phyloP scores from a whole-genome alignment of 2,113 vertebrate species.

The Melospiza melodia region DNA sequence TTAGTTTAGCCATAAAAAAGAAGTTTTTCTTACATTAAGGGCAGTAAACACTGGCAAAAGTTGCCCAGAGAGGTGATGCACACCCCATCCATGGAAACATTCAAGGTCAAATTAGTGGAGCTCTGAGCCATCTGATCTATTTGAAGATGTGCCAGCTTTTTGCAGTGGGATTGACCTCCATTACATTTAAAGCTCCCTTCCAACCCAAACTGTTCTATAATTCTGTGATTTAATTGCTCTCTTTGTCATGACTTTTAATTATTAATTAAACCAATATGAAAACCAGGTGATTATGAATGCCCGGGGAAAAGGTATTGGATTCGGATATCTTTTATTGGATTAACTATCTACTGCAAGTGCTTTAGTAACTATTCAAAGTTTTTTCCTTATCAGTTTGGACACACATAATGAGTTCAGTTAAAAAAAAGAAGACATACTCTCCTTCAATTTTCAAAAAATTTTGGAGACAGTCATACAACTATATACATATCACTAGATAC shows the following conservation, averaged over 20 bases:
- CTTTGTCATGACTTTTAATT: not conserved
- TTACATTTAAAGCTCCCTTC: not conserved
- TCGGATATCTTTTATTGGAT: not conserved
- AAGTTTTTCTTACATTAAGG: not conserved
- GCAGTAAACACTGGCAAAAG: not conserved
- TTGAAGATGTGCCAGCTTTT: not conserved
- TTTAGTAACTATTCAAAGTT: not conserved
- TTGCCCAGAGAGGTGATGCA: not conserved
- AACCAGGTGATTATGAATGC: not conserved
- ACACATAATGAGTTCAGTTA: not conserved
- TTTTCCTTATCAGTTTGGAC: not conserved
- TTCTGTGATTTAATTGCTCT: not conserved
- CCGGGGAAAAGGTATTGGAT: not conserved
- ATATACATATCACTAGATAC: not conserved
- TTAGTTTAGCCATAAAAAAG: not conserved
- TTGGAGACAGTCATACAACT: not conserved
- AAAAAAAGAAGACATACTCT: not conserved
- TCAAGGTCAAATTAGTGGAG: not conserved
- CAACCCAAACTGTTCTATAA: not conserved
- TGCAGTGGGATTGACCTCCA: not conserved
- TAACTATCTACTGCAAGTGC: not conserved
- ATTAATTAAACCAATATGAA: not conserved
- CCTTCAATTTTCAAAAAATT: not conserved
- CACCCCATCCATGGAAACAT: not conserved
- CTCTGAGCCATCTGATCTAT: not conserved